phyloP scores from a whole-genome alignment of 2,113 vertebrate species.

The Mus pahari region DNA sequence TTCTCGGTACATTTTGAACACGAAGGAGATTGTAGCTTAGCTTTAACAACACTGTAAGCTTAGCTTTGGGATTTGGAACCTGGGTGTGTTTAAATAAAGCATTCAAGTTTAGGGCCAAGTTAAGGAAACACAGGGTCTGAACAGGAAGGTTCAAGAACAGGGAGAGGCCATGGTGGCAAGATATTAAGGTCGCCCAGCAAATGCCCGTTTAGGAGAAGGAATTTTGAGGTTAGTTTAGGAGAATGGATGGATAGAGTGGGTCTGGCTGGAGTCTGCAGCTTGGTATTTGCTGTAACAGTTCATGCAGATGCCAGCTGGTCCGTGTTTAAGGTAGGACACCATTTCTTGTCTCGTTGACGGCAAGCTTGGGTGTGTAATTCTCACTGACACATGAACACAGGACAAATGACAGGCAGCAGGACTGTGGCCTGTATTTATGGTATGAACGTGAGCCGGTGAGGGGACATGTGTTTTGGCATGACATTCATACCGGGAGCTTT shows the following conservation, averaged over 20 bases:
- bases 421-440: not conserved
- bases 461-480: not conserved
- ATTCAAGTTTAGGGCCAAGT: not conserved
- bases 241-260: not conserved
- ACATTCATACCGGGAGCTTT: not conserved
- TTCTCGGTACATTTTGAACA: not conserved
- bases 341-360: not conserved
- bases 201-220: conserved; percentile 2
- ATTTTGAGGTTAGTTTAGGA: not conserved
- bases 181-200: not conserved
- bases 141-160: not conserved
- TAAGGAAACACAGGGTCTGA: not conserved
- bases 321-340: not conserved
- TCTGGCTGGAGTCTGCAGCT: not conserved
- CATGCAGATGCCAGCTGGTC: not conserved
- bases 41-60: not conserved
- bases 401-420: not conserved
- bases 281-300: not conserved
- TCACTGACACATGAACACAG: not conserved
- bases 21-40: conserved; percentile 11
- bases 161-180: not conserved
- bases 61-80: conserved; percentile 30
- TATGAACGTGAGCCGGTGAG: not conserved
- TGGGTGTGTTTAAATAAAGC: not conserved
- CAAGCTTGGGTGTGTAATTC: not conserved